Percentiles rank a stretch among this genome's conserved stretches.
phyloP scores from a whole-genome alignment of 2,888 invertebrate genomes.

The Tyria jacobaeae region DNA sequence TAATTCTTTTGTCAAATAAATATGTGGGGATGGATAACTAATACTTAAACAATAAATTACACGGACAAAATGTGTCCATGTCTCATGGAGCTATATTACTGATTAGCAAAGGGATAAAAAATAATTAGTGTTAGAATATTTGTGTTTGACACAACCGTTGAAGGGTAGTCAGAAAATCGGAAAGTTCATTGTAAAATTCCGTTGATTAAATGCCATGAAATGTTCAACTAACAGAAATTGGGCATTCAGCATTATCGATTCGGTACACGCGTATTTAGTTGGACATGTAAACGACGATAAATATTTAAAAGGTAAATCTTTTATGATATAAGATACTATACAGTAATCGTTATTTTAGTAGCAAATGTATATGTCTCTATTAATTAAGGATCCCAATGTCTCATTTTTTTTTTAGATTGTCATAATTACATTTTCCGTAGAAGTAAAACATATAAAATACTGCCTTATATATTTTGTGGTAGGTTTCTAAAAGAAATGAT shows the following conservation, averaged over 20 bases:
- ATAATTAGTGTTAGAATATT: too few relatives aligned
- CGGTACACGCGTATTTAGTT: conserved; percentile 33
- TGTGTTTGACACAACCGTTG: conserved; percentile 22
- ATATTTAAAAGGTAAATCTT: conserved; percentile 38
- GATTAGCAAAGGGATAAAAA: neutral
- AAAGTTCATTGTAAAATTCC: conserved; percentile 30
- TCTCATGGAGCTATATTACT: too few relatives aligned
- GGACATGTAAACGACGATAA: conserved; percentile 28
- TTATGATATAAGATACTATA: conserved; percentile 35
- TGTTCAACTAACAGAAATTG: conserved; percentile 30
- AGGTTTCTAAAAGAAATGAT: too few relatives aligned
- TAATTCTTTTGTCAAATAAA: conserved; percentile 37
- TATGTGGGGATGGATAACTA: conserved; percentile 23
- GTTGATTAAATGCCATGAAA: conserved; percentile 37
- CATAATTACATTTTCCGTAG: too few relatives aligned
- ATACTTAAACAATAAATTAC: too few relatives aligned
- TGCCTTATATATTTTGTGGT: too few relatives aligned
- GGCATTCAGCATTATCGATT: conserved; percentile 48
- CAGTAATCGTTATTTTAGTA: conserved; percentile 45
- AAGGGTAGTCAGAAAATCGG: conserved; percentile 21
- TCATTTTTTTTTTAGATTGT: too few relatives aligned
- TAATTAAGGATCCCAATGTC: too few relatives aligned
- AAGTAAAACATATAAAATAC: too few relatives aligned
- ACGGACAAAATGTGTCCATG: too few relatives aligned
- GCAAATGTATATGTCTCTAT: too few relatives aligned